Conservation (phyloP, 1,140 invertebrate species). For the Drosophila tristis region DNA sequence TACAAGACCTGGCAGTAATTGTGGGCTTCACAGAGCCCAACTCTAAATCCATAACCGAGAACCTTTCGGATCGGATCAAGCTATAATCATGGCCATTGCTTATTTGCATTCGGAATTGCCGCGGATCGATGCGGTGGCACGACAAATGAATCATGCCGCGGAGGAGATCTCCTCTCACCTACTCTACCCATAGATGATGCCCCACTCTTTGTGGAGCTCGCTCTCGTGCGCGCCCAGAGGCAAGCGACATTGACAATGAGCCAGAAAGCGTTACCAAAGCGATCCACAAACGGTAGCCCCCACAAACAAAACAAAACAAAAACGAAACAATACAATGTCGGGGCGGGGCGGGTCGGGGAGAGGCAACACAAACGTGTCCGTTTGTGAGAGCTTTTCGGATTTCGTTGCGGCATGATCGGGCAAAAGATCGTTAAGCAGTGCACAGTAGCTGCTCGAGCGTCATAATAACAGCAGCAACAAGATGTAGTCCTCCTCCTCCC, state of each 20-base stretch:
- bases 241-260: constrained; percentile 78
- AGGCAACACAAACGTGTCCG: constrained; percentile 61
- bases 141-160: constrained; percentile 77
- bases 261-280: constrained; percentile 66
- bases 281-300: constrained; percentile 74
- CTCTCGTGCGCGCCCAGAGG: constrained; percentile 57
- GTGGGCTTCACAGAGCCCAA: constrained; percentile 14
- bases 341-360: constrained; percentile 4
- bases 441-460: constrained; percentile 80
- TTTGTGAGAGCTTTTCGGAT: constrained; percentile 74
- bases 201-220: constrained; percentile 7
- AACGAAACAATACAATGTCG: constrained; percentile 28
- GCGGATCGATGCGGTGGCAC: constrained; percentile 56
- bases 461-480: constrained; percentile 82
- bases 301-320: constrained; percentile 47
- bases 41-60: constrained; percentile 12
- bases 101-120: constrained; percentile 49
- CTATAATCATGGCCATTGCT: constrained; percentile 56
- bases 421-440: constrained; percentile 80
- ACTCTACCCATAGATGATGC: constrained; percentile 6
- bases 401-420: constrained; percentile 76
- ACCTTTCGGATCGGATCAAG: constrained; percentile 51
- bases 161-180: constrained; percentile 41
- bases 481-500: constrained; percentile 44
- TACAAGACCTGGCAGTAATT: constrained; percentile 41